Base-by-base conservation (phyloP, 2,113 vertebrate species). In the Hiodon alosoides region DNA sequence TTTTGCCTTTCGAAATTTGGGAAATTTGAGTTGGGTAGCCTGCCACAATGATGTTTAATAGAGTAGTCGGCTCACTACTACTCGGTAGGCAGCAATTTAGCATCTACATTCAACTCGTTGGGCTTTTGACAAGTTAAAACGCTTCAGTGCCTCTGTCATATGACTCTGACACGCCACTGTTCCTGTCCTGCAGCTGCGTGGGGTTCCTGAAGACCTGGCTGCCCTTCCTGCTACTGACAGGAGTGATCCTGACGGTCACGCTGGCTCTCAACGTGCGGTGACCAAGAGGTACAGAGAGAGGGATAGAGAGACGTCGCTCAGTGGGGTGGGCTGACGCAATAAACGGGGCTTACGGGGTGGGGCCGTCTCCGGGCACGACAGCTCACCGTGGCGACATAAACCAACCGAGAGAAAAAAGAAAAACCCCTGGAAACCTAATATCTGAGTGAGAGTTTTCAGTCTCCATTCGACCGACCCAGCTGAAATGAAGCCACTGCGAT, bases 151-250 rank as follows among this genome's bases (percentile, higher is more conserved):
- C 50, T 48, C 51, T 69, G 50, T 69, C 16, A 14, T 69, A 13
- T 69, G 16, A 47, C 13, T 50, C 52, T 50, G 50, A 7, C 67
- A 53, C 58, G 5, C 0, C 0, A 0, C 72, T 68, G 3, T 16
- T 57, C 17, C 11, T 59, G 0, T 46, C 31, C 78, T 83, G 53
- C 87, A 99, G 97, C 74, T 77, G 94, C 68, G 91, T 93, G 2
- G 95, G 93, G 0, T 94, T 98, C 75, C 90, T 98, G 88, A 98
- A 98, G 90, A 99, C 96, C 75, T 99, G 97, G 97, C 90, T 99
- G 52, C 97, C 97, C 69, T 98, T 96, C 78, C 14, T 94, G 51
- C 94, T 99, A 79, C 85, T 98, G 76, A 82, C 91, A 79, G 96
- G 95, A 61, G 83, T 94, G 81, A 86, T 96, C 16, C 74, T 91